These are phyloP conservation scores for Enteromius treurensis DNA, from an alignment of 2,797 vertebrate genomes.

Conservation along the genomic window DNA sequence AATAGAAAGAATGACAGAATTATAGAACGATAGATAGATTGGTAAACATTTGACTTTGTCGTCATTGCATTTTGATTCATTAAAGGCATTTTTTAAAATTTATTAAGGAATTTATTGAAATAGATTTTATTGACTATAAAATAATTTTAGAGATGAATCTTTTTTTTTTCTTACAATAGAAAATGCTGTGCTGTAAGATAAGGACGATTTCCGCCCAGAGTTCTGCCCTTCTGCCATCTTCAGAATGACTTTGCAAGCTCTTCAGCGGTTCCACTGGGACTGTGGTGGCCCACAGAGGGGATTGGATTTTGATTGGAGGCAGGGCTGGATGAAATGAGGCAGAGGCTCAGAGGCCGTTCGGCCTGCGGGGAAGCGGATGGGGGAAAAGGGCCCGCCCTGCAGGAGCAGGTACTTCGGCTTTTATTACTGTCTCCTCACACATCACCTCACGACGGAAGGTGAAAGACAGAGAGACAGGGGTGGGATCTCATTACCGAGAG, in stretches of 20 bases:
- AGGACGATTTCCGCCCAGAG: constrained; percentile 46
- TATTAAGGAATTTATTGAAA: not conserved
- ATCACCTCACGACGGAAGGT: constrained; percentile 39
- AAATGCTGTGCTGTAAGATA: constrained; percentile 4
- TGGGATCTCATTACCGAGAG: constrained; percentile 36
- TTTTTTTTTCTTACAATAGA: not conserved
- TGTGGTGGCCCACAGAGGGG: constrained; percentile 39
- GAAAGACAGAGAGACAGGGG: constrained; percentile 41
- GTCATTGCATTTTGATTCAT: too few species aligned
- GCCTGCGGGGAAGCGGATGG: constrained; percentile 24
- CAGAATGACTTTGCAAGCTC: constrained; percentile 61
- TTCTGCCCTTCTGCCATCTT: constrained; percentile 56
- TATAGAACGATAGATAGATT: too few species aligned
- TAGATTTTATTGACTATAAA: not conserved
- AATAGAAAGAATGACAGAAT: too few species aligned
- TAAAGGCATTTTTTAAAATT: too few species aligned
- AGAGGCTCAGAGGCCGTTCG: constrained; percentile 19
- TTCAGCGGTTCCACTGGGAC: constrained; percentile 40
- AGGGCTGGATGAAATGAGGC: constrained; percentile 47
- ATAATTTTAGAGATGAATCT: not conserved
- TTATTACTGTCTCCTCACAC: constrained; percentile 45
- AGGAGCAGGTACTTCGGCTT: constrained; percentile 44
- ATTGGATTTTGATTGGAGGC: constrained; percentile 58
- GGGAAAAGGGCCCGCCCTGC: constrained; percentile 28
- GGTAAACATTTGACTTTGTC: too few species aligned